Percentiles rank a stretch among this genome's conserved stretches.
These are phyloP conservation scores for Amiota mariae DNA, from an alignment of 2,888 invertebrate genomes.

Conservation along the genomic window DNA sequence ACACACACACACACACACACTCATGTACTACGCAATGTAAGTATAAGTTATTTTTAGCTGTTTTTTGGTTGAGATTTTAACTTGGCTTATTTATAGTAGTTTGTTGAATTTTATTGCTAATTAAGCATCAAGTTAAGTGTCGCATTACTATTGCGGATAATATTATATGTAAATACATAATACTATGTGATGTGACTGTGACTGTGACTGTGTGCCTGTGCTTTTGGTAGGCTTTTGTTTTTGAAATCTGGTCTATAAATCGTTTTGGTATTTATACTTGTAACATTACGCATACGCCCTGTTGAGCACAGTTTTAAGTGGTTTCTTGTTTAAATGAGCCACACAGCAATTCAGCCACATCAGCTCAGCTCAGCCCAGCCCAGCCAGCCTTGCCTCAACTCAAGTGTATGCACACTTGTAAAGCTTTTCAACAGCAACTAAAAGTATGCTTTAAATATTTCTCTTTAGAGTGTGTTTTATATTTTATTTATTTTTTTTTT, in stretches of 20 bases:
- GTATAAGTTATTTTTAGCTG: conserved; percentile 19
- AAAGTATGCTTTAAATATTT: too few relatives aligned
- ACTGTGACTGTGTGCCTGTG: too few relatives aligned
- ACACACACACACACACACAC: background rate
- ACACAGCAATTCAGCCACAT: background rate
- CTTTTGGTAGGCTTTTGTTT: too few relatives aligned
- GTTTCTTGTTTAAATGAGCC: background rate
- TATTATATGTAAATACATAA: background rate
- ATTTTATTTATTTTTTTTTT: too few relatives aligned
- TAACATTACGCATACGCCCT: conserved; percentile 5
- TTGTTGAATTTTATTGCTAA: conserved; percentile 39
- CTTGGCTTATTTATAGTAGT: background rate
- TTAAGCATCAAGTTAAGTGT: conserved; percentile 40
- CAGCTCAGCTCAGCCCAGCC: too few relatives aligned
- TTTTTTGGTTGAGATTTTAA: background rate
- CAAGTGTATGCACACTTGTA: background rate
- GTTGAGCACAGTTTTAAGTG: conserved; percentile 2
- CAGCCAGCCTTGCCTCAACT: too few relatives aligned
- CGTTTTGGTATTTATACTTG: too few relatives aligned
- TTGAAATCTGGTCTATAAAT: too few relatives aligned
- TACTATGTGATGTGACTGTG: background rate
- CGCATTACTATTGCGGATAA: conserved; percentile 16
- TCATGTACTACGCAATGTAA: background rate
- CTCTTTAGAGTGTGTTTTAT: too few relatives aligned
- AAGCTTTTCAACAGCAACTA: too few relatives aligned